phyloP scores from a whole-genome alignment of 2,113 vertebrate genomes.

The Paraplagusia blochii region DNA sequence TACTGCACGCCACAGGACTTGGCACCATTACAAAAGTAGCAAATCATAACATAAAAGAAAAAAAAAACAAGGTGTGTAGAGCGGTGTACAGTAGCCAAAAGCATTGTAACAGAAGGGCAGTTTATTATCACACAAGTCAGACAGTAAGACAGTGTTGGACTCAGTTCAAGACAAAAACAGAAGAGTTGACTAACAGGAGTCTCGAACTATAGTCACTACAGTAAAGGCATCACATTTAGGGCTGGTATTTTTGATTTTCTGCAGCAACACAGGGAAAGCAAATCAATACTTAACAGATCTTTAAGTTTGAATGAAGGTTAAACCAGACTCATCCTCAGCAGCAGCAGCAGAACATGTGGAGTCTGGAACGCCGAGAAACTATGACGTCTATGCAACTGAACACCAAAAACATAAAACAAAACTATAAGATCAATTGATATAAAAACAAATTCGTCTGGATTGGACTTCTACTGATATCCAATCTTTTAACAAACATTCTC shows the following conservation, averaged over 20 bases:
- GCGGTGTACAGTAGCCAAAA: background rate
- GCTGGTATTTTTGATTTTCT: background rate
- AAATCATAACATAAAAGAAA: no score
- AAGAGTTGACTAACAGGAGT: background rate
- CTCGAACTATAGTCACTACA: no score
- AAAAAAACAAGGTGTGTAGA: background rate
- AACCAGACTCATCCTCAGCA: background rate
- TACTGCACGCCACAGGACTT: no score
- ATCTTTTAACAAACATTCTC: background rate
- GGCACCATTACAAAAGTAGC: no score
- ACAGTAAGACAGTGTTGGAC: constrained; percentile 8
- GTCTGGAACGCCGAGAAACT: background rate
- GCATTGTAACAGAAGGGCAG: no score
- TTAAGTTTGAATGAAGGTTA: constrained; percentile 11
- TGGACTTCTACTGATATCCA: background rate
- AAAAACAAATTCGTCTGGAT: background rate
- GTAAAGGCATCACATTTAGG: no score
- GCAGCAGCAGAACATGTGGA: background rate
- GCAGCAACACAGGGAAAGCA: constrained; percentile 2
- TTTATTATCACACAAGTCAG: constrained; percentile 7
- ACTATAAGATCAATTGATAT: no score
- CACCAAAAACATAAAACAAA: background rate
- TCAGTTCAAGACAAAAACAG: background rate
- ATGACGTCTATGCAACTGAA: background rate
- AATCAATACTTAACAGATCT: constrained; percentile 21